These are phyloP conservation scores for Australoheros facetus DNA, from an alignment of 2,797 vertebrate genomes.

Conservation along the genomic window DNA sequence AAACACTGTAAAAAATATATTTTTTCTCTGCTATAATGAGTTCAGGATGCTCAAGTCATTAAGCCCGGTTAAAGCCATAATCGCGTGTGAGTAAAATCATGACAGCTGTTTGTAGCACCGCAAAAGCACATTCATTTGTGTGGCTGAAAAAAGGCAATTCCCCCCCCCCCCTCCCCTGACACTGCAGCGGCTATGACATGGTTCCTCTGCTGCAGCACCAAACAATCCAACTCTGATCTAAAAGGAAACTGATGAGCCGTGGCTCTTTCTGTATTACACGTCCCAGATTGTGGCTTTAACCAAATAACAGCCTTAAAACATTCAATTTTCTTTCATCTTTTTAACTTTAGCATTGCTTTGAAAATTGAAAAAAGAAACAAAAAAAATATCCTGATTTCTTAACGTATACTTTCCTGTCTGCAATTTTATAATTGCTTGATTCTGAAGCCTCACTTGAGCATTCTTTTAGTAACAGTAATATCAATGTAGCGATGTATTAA, in stretches of 20 bases:
- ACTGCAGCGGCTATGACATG: conserved; percentile 28
- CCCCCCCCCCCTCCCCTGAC: not conserved
- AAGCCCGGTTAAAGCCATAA: conserved; percentile 72
- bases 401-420: conserved; percentile 58
- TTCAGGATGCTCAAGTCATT: conserved; percentile 73
- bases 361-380: conserved; percentile 30
- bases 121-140: conserved; percentile 25
- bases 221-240: conserved; percentile 32
- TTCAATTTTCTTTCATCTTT: conserved; percentile 59
- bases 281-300: conserved; percentile 76
- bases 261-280: conserved; percentile 43
- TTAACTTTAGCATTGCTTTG: conserved; percentile 62
- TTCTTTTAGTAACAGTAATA: conserved; percentile 72
- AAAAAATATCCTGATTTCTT: conserved; percentile 43
- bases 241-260: conserved; percentile 33
- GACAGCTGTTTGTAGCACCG: conserved; percentile 45
- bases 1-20: conserved; percentile 67
- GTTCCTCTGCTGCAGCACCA: conserved; percentile 27
- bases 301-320: conserved; percentile 78
- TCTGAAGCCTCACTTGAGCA: conserved; percentile 74
- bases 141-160: not conserved
- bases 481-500: conserved; percentile 76
- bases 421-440: conserved; percentile 72
- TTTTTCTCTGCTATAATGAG: conserved; percentile 60
- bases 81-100: conserved; percentile 56